Evolutionary conservation across 2,113 vertebrate genomes (phyloP), one percentile per base, ranked within the genome.

Genomic region (Hippoglossus stenolepis): DNA sequence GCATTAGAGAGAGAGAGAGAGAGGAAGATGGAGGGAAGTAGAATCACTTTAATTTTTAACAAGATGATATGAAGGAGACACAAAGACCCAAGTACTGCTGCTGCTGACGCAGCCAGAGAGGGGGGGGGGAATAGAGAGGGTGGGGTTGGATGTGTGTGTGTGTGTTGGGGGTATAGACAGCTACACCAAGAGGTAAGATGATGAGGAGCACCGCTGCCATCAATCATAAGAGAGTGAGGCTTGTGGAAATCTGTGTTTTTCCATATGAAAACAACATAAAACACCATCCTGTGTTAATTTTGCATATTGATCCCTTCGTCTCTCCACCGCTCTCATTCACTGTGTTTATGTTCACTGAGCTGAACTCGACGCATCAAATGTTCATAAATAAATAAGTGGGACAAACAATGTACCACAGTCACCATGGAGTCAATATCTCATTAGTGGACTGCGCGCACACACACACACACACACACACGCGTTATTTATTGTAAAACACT

Each of bases 371-470:
- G 95, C 95, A 96, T 97, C 95, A 96, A 96, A 95, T 90, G 94
- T 93, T 96, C 96, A 96, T 96, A 95, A 82, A 93, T 95, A 96
- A 97, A 94, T 96, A 95, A 97, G 92, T 93, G 94, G 72, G 74
- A 91, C 92, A 93, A 94, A 94, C 93, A 95, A 95, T 96, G 95
- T 91, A 94, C 94, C 93, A 93, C 90, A 92, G 94, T 85, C 85
- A 87, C 91, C 92, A 86, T 91, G 92, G 84, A 94, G 86, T 93
- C 90, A 77, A 75, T 96, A 94, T 95, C 96, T 97, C 96, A 97
- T 97, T 97, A 95, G 93, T 91, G 79, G 83, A 83, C 87, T 79
- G 56, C 73, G 81, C 78, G 65, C 9, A 4, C 63, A 63, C 73
- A 57, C 57, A 59, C 23, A 18, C 31, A 71, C 69, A 74, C 35